phyloP scores from a whole-genome alignment of 92 coral and sea anemone genomes.

The Phymanthus crucifer region DNA sequence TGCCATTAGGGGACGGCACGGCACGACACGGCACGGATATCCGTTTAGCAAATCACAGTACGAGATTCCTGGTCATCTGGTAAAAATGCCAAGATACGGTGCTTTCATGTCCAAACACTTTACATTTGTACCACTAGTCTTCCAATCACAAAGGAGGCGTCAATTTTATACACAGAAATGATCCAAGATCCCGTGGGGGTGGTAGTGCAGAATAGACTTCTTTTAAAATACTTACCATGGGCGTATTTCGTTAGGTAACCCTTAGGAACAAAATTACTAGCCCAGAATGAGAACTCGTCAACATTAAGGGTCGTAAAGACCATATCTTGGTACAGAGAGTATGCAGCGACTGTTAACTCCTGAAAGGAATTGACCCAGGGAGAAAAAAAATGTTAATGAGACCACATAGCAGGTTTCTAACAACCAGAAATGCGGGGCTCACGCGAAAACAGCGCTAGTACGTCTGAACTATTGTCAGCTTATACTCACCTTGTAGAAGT shows the following conservation, averaged over 20 bases:
- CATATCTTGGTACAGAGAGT: conserved; percentile 82
- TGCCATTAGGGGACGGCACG: too few relatives aligned
- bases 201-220: background rate
- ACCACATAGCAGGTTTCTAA: too few relatives aligned
- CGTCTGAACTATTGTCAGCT: background rate
- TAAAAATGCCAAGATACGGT: too few relatives aligned
- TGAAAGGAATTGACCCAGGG: background rate
- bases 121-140: too few relatives aligned
- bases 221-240: conserved; percentile 48
- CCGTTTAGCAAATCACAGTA: too few relatives aligned
- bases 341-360: conserved; percentile 88
- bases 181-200: background rate
- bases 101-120: too few relatives aligned
- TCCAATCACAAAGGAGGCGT: too few relatives aligned
- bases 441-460: too few relatives aligned
- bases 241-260: conserved; percentile 75
- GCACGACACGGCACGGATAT: too few relatives aligned
- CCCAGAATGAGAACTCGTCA: conserved; percentile 94
- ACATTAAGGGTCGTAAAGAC: conserved; percentile 83
- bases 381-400: background rate
- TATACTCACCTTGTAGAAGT: conserved; percentile 65
- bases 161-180: too few relatives aligned
- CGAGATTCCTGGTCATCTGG: too few relatives aligned
- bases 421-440: too few relatives aligned
- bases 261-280: conserved; percentile 89